phyloP scores from a whole-genome alignment of 2,797 vertebrate species.

The Leptodactylus fallax region DNA sequence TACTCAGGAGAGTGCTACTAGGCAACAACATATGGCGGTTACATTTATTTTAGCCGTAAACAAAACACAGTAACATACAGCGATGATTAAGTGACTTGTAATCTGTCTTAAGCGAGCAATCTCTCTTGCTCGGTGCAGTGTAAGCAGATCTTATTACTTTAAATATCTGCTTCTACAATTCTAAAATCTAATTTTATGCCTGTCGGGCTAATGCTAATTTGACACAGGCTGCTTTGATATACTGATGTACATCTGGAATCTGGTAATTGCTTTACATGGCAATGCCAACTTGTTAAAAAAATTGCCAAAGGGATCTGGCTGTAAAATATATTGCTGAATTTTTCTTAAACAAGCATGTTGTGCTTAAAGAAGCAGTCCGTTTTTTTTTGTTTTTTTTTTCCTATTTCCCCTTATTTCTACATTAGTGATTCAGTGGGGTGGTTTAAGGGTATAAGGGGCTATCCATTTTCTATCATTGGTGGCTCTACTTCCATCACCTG shows the following conservation, averaged over 20 bases:
- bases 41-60: conserved; percentile 21
- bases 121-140: background rate
- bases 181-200: conserved; percentile 18
- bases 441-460: too few species aligned
- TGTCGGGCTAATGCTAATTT: conserved; percentile 22
- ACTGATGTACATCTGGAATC: conserved; percentile 39
- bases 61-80: background rate
- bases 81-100: background rate
- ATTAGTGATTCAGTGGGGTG: too few species aligned
- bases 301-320: conserved; percentile 18
- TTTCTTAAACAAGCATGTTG: background rate
- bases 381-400: too few species aligned
- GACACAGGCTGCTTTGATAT: conserved; percentile 28
- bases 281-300: background rate
- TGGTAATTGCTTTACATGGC: conserved; percentile 36
- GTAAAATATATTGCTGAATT: conserved; percentile 5
- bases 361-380: background rate
- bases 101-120: background rate
- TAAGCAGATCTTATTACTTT: conserved; percentile 25
- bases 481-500: too few species aligned
- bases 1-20: background rate
- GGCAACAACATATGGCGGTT: conserved; percentile 31
- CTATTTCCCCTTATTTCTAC: too few species aligned
- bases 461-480: too few species aligned
- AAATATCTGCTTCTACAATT: background rate